Base-by-base conservation (phyloP, 2,113 vertebrate genomes). In the Craseonycteris thonglongyai region DNA sequence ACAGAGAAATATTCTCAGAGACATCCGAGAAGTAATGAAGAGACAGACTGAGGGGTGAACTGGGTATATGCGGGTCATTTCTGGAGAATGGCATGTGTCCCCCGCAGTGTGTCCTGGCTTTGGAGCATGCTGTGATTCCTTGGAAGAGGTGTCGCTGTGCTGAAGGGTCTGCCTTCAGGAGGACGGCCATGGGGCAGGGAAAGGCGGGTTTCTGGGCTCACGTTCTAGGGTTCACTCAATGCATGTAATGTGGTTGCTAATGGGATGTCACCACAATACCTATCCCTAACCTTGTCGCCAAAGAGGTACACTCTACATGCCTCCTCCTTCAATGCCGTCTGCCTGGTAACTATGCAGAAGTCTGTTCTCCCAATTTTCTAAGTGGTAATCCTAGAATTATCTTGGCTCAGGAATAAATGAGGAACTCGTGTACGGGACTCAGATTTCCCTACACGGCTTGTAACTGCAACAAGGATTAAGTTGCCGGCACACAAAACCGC, bases 321-420 rank as follows among this genome's bases (percentile, higher is more conserved):
- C 58, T 51, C 94, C 26, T 63, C 92, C 96, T 97, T 94, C 88
- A 97, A 94, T 88, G 51, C 74, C 6, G 8, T 88, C 86, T 95
- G 96, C 81, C 78, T 88, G 71, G 96, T 95, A 82, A 95, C 94
- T 95, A 38, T 63, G 84, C 63, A 81, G 82, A 87, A 92, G 78
- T 65, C 80, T 47, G 59, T 95, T 97, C 95, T 98, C 90, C 93
- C 93, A 86, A 42, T 95, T 96, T 97, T 98, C 94, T 83, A 78
- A 86, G 72, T 76, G 97, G 95, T 98, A 97, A 98, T 97, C 97
- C 96, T 98, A 97, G 97, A 97, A 98, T 98, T 97, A 96, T 82
- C 84, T 92, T 93, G 97, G 96, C 96, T 98, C 94, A 96, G 88
- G 78, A 80, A 96, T 96, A 97, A 98, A 97, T 91, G 95, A 97